phyloP scores from a whole-genome alignment of 2,888 invertebrate species.

The Polyommatus icarus region DNA sequence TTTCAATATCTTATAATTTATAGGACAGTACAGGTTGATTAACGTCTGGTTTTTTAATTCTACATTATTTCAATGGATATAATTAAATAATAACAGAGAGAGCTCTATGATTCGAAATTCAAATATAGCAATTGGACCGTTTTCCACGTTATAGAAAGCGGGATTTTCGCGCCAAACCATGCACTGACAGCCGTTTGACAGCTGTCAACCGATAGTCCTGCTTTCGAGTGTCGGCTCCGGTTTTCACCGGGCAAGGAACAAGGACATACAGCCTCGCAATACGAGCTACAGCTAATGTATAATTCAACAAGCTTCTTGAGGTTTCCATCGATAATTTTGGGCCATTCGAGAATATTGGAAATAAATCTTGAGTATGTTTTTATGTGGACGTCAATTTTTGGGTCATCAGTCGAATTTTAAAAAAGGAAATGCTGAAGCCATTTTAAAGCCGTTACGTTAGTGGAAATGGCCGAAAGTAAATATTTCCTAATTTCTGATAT shows the following conservation, averaged over 20 bases:
- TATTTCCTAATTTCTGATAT: too few species aligned
- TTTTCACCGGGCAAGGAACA: constrained; percentile 24
- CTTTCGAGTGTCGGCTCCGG: constrained; percentile 19
- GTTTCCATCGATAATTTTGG: constrained; percentile 4
- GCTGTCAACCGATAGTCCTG: constrained; percentile 22
- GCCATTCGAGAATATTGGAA: not conserved
- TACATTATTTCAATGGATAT: too few species aligned
- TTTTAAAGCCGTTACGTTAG: too few species aligned
- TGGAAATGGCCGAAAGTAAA: too few species aligned
- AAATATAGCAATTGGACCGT: not conserved
- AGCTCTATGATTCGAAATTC: not conserved
- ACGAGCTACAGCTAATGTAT: constrained; percentile 13
- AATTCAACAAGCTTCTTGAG: constrained; percentile 23
- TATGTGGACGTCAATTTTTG: not conserved
- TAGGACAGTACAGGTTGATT: too few species aligned
- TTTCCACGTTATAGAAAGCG: not conserved
- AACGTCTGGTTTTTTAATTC: too few species aligned
- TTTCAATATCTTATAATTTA: too few species aligned
- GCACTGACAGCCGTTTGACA: not conserved
- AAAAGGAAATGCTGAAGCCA: not conserved
- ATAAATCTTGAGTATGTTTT: not conserved
- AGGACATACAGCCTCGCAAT: constrained; percentile 5
- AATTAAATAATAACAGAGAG: too few species aligned
- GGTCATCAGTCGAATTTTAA: not conserved
- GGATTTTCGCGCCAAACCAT: not conserved